phyloP scores from a whole-genome alignment of 2,797 vertebrate species.

The Nasua narica region DNA sequence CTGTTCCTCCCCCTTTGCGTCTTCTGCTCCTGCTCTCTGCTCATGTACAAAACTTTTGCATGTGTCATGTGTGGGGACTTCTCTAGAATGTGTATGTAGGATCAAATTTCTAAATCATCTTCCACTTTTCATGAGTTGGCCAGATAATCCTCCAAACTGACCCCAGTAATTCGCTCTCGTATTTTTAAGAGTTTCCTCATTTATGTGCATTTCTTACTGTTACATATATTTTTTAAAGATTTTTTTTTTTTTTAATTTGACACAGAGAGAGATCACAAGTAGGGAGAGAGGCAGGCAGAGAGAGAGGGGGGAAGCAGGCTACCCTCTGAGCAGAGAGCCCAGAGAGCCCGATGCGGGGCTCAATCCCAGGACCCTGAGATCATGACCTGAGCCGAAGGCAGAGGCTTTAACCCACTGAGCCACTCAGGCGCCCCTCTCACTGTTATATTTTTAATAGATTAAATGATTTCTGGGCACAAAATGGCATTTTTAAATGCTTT shows the following conservation, averaged over 20 bases:
- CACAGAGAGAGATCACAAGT: too few relatives aligned
- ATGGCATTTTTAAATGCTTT: background rate
- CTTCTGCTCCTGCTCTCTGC: background rate
- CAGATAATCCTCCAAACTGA: background rate
- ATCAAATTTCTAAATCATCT: background rate
- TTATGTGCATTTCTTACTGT: background rate
- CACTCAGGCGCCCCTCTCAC: background rate
- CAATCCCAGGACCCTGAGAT: too few relatives aligned
- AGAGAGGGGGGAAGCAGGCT: too few relatives aligned
- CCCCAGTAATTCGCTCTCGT: background rate
- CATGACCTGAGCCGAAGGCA: too few relatives aligned
- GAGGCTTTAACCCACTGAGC: too few relatives aligned
- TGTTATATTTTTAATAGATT: background rate
- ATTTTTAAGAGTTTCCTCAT: background rate
- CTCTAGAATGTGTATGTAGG: background rate
- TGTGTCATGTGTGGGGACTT: background rate
- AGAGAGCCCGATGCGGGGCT: too few relatives aligned
- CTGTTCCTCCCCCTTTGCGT: background rate
- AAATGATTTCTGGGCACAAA: background rate
- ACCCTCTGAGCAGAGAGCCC: too few relatives aligned
- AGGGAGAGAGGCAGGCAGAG: too few relatives aligned
- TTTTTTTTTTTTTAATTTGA: too few relatives aligned
- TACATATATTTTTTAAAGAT: background rate
- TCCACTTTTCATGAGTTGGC: background rate
- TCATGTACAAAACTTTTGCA: background rate